Conservation (phyloP, 2,888 invertebrate species). For the Napeogenes sylphis region DNA sequence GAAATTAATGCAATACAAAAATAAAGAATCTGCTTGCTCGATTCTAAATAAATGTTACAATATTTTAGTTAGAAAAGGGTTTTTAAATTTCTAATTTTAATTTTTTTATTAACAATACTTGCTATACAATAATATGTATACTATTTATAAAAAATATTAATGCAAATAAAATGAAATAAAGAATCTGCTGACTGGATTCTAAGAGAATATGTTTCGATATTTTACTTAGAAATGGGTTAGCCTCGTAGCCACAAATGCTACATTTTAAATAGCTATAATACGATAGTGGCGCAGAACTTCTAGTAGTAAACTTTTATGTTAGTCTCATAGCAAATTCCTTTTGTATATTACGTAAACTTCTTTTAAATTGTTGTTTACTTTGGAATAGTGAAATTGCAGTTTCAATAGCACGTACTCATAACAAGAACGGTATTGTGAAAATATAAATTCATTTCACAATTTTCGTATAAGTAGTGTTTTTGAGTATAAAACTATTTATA, state of each 20-base stretch:
- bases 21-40: too few relatives aligned
- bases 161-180: neutral
- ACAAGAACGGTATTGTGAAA: too few relatives aligned
- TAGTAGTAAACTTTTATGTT: constrained; percentile 19
- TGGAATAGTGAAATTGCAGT: neutral
- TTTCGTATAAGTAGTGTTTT: too few relatives aligned
- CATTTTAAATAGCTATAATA: constrained; percentile 43
- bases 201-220: constrained; percentile 41
- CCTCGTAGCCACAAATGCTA: constrained; percentile 46
- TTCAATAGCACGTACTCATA: neutral
- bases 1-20: too few relatives aligned
- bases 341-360: constrained; percentile 21
- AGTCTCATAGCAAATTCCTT: constrained; percentile 24
- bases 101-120: too few relatives aligned
- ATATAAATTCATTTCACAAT: too few relatives aligned
- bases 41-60: too few relatives aligned
- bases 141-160: too few relatives aligned
- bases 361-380: constrained; percentile 17
- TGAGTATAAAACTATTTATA: too few relatives aligned
- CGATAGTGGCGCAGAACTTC: constrained; percentile 37
- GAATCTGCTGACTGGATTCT: neutral
- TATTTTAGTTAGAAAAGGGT: too few relatives aligned
- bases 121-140: too few relatives aligned
- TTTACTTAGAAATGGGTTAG: constrained; percentile 47
- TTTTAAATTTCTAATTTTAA: too few relatives aligned